Base-by-base conservation (phyloP, 2,113 vertebrate species). In the Pungitius pungitius region DNA sequence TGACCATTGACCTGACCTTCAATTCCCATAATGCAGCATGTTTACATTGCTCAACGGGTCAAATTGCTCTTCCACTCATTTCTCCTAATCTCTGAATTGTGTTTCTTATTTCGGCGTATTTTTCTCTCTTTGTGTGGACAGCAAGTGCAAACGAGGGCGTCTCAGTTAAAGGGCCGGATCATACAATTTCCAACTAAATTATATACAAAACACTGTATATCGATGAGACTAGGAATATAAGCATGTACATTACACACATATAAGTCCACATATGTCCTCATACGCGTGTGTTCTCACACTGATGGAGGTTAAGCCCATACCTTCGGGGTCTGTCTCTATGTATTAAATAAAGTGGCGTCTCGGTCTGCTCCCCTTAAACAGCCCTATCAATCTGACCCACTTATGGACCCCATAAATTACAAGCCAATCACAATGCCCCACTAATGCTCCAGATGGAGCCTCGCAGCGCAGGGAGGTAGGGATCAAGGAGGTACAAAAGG, bases 321-420 rank as follows among this genome's bases (percentile, higher is more conserved):
- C 81, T 83, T 75, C 45, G 83, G 74, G 30, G 71, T 88, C 69
- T 75, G 72, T 89, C 84, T 85, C 82, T 87, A 78, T 77, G 73
- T 90, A 90, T 90, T 78, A 92, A 89, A 91, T 86, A 90, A 91
- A 88, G 79, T 67, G 83, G 57, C 43, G 30, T 79, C 74, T 75
- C 24, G 15, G 57, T 83, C 77, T 64, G 58, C 83, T 80, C 82
- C 69, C 85, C 78, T 88, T 88, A 90, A 91, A 92, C 79, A 90
- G 80, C 78, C 82, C 89, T 86, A 91, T 93, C 90, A 92, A 90
- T 93, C 87, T 90, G 70, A 85, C 64, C 70, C 91, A 91, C 88
- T 93, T 91, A 91, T 82, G 76, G 88, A 85, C 85, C 77, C 89
- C 82, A 89, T 91, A 83, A 90, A 92, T 90, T 91, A 86, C 79